phyloP scores from a whole-genome alignment of 1,140 invertebrate species.

The Harpegnathos saltator region DNA sequence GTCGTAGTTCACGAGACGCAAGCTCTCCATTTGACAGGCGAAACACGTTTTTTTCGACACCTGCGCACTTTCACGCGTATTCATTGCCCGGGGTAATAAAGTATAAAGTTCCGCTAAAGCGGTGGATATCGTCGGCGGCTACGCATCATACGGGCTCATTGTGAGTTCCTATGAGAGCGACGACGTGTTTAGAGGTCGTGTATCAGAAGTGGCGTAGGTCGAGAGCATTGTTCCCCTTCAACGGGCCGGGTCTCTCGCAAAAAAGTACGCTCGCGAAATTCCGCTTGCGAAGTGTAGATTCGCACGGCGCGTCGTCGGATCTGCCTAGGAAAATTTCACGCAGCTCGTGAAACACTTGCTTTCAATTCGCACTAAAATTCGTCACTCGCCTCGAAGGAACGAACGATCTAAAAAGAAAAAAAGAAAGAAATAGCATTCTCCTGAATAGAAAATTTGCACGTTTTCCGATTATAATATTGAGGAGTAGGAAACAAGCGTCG shows the following conservation, averaged over 20 bases:
- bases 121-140: not conserved
- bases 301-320: not conserved
- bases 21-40: not conserved
- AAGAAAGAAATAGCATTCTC: too few relatives aligned
- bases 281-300: conserved; percentile 49
- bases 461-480: too few relatives aligned
- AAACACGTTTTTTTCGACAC: not conserved
- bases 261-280: conserved; percentile 33
- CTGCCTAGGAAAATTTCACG: not conserved
- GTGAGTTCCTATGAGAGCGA: conserved; percentile 21
- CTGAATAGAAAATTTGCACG: too few relatives aligned
- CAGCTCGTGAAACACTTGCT: too few relatives aligned
- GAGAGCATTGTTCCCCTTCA: conserved; percentile 59
- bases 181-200: conserved; percentile 39
- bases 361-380: too few relatives aligned
- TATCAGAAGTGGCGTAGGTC: conserved; percentile 56
- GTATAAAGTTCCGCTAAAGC: not conserved
- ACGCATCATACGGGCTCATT: not conserved
- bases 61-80: conserved; percentile 10
- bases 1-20: not conserved
- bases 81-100: not conserved
- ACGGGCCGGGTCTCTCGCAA: not conserved
- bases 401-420: too few relatives aligned
- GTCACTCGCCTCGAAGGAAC: too few relatives aligned
- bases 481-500: too few relatives aligned